Conservation (phyloP, 2,888 invertebrate species). For the Baronia brevicornis region DNA sequence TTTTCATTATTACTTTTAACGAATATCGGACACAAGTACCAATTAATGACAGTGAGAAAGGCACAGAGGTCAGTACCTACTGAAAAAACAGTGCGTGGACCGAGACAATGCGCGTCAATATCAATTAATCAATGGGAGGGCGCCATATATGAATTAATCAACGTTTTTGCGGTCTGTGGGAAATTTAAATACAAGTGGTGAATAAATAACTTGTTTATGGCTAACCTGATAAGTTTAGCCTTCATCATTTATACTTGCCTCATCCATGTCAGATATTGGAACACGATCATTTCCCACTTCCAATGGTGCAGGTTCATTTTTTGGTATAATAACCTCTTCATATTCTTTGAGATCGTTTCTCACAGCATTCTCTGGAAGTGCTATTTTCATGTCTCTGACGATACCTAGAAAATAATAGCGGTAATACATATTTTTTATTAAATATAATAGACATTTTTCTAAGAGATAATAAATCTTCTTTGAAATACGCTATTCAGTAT, state of each 20-base stretch:
- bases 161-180: too few relatives aligned
- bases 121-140: too few relatives aligned
- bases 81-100: too few relatives aligned
- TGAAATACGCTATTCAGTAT: constrained; percentile 20
- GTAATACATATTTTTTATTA: constrained; percentile 6
- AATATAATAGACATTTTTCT: constrained; percentile 11
- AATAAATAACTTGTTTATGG: too few relatives aligned
- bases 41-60: too few relatives aligned
- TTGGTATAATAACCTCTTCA: constrained; percentile 91
- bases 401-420: constrained; percentile 72
- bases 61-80: too few relatives aligned
- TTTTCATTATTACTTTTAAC: too few relatives aligned
- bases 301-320: constrained; percentile 75
- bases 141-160: too few relatives aligned
- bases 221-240: not conserved
- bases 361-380: constrained; percentile 86
- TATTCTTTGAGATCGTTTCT: constrained; percentile 83
- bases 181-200: too few relatives aligned
- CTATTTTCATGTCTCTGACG: constrained; percentile 85
- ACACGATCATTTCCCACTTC: constrained; percentile 79
- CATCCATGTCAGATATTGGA: constrained; percentile 78
- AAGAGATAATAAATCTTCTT: constrained; percentile 21
- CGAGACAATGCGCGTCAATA: too few relatives aligned
- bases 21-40: too few relatives aligned
- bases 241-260: too few relatives aligned